Evolutionary conservation across 2,113 vertebrate genomes (phyloP).

Genomic region (Ciconia boyciana): DNA sequence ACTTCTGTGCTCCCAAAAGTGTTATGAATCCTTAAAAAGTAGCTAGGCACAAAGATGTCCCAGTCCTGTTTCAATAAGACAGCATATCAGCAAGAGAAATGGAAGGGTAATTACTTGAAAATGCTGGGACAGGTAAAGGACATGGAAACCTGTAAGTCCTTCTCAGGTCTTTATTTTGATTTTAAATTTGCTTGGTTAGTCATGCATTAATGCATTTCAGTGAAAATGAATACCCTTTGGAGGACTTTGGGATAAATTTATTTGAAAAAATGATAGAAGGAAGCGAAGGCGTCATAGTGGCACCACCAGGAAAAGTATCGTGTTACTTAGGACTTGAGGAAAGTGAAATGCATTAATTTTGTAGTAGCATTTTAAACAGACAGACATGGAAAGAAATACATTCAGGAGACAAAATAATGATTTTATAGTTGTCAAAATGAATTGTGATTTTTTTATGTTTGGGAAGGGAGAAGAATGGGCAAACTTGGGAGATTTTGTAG

Average conservation of each 20-base stretch:
- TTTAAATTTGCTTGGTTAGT: neutral
- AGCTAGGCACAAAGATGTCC: neutral
- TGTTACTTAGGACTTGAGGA: neutral
- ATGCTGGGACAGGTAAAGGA: neutral
- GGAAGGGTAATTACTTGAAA: neutral
- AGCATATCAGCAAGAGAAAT: neutral
- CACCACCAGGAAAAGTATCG: neutral
- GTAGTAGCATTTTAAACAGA: neutral
- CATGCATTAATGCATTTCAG: neutral
- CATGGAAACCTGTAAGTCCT: neutral
- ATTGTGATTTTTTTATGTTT: neutral
- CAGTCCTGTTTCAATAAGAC: neutral
- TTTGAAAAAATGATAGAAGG: neutral
- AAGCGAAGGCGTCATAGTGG: neutral
- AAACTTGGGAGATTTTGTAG: neutral
- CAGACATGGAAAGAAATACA: neutral
- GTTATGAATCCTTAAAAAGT: neutral
- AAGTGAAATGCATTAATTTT: neutral
- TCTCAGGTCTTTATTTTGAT: neutral
- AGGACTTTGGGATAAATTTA: neutral
- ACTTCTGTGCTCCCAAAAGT: neutral
- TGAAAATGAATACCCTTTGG: neutral
- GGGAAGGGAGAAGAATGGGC: neutral
- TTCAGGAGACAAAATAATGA: neutral
- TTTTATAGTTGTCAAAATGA: neutral